Conservation (phyloP, 2,888 invertebrate species). For the Zele albiditarsus region DNA sequence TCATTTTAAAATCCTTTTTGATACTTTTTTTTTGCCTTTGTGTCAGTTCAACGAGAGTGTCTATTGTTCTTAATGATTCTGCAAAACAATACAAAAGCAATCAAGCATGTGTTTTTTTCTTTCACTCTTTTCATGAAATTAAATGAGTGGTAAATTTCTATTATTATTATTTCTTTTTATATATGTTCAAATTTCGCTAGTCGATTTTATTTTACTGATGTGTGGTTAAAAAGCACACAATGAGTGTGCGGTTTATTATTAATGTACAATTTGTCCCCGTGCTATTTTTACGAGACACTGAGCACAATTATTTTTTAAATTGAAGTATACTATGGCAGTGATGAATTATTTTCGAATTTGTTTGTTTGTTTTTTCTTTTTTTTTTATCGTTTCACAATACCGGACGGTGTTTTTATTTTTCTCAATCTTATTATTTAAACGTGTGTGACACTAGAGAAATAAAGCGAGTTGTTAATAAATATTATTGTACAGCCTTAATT, state of each 20-base stretch:
- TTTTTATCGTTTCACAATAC: not conserved
- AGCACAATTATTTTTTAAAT: conserved; percentile 20
- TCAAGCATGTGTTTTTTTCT: conserved; percentile 18
- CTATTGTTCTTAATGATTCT: conserved; percentile 10
- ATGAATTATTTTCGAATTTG: conserved; percentile 18
- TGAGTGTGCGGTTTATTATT: conserved; percentile 5
- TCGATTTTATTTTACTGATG: conserved; percentile 10
- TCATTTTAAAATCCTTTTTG: conserved; percentile 5
- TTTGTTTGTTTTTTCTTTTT: conserved; percentile 10
- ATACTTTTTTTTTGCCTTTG: conserved; percentile 9
- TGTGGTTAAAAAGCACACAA: not conserved
- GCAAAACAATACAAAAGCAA: conserved; percentile 32
- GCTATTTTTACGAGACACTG: not conserved
- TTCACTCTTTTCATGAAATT: conserved; percentile 1
- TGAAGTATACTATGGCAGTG: conserved; percentile 27
- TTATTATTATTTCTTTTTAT: not conserved
- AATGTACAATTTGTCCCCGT: not conserved
- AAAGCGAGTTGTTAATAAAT: conserved; percentile 17
- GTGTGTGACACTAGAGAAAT: conserved; percentile 10
- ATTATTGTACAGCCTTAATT: conserved; percentile 29
- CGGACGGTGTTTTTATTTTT: conserved; percentile 17
- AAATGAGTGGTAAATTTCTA: not conserved
- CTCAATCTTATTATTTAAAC: conserved; percentile 6
- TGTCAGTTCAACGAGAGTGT: conserved; percentile 10
- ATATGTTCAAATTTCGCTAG: conserved; percentile 16